Evolutionary conservation across 2,797 vertebrate species (phyloP).

Genomic region (Eidolon dupreanum): DNA sequence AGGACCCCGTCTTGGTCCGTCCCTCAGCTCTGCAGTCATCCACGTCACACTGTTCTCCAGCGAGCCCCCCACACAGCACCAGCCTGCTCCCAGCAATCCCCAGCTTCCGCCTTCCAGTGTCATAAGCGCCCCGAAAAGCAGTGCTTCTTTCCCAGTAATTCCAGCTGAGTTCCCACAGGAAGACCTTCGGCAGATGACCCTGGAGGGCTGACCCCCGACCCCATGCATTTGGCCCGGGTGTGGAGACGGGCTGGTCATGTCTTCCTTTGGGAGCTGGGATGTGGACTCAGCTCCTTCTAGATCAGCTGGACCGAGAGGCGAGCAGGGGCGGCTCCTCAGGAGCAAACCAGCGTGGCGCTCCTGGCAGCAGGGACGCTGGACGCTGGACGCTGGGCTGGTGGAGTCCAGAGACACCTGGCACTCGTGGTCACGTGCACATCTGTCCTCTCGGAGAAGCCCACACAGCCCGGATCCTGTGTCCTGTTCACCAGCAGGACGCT

Average conservation of each 20-base stretch:
- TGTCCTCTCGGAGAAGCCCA: slow-evolving; percentile 63
- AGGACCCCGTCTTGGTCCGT: background rate
- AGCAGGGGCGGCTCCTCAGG: background rate
- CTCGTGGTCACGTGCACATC: slow-evolving; percentile 57
- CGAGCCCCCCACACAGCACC: background rate
- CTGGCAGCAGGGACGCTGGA: background rate
- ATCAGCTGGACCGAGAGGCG: background rate
- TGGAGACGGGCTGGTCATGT: accelerated
- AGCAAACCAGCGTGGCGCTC: background rate
- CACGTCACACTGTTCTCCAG: background rate
- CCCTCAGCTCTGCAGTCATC: background rate
- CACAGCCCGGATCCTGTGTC: slow-evolving; percentile 68
- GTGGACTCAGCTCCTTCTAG: background rate
- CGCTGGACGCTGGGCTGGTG: background rate
- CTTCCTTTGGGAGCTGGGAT: background rate
- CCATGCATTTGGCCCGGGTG: too few species aligned
- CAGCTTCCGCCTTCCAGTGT: background rate
- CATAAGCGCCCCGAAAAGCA: background rate
- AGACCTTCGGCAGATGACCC: too few species aligned
- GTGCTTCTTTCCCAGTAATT: background rate
- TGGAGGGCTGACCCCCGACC: background rate
- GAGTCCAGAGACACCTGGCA: background rate
- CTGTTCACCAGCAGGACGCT: slow-evolving; percentile 71
- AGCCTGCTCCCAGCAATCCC: background rate
- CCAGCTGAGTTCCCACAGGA: background rate